phyloP scores from a whole-genome alignment of 2,888 invertebrate genomes.

The Melanostoma mellinum region DNA sequence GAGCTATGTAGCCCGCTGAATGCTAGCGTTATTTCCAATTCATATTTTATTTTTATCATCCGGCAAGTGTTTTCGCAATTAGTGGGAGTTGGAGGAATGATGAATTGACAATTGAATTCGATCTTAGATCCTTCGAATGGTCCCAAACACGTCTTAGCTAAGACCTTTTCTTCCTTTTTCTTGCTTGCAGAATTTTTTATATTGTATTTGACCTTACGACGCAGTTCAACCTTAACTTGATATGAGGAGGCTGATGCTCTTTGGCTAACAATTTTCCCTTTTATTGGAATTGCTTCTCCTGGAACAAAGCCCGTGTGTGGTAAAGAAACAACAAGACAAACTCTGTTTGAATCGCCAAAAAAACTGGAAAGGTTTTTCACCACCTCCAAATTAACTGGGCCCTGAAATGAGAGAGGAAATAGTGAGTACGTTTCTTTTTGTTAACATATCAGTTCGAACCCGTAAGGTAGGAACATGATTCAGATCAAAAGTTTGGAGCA shows the following conservation, averaged over 20 bases:
- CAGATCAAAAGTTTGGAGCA: constrained; percentile 90
- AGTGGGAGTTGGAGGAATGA: constrained; percentile 80
- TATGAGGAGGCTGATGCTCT: background rate
- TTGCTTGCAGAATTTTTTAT: constrained; percentile 70
- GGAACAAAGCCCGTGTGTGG: constrained; percentile 80
- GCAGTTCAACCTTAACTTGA: constrained; percentile 80
- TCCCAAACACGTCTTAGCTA: constrained; percentile 77
- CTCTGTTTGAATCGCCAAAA: constrained; percentile 75
- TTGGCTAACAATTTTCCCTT: constrained; percentile 84
- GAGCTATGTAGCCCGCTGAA: constrained; percentile 79
- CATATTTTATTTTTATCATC: constrained; percentile 79
- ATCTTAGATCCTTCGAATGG: constrained; percentile 67
- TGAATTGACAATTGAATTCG: constrained; percentile 77
- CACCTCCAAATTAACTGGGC: constrained; percentile 77
- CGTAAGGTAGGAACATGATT: constrained; percentile 82
- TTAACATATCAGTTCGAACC: background rate
- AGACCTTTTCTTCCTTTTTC: constrained; percentile 77
- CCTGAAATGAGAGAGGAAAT: constrained; percentile 50
- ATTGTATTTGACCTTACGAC: constrained; percentile 71
- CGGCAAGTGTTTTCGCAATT: constrained; percentile 79
- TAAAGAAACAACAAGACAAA: constrained; percentile 76
- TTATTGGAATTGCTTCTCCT: constrained; percentile 79
- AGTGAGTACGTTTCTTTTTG: background rate
- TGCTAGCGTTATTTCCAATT: constrained; percentile 77
- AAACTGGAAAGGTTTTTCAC: constrained; percentile 77